Percentiles rank a stretch among this genome's conserved stretches.
Conservation (phyloP, 2,888 invertebrate genomes). For the Seira musarum region DNA sequence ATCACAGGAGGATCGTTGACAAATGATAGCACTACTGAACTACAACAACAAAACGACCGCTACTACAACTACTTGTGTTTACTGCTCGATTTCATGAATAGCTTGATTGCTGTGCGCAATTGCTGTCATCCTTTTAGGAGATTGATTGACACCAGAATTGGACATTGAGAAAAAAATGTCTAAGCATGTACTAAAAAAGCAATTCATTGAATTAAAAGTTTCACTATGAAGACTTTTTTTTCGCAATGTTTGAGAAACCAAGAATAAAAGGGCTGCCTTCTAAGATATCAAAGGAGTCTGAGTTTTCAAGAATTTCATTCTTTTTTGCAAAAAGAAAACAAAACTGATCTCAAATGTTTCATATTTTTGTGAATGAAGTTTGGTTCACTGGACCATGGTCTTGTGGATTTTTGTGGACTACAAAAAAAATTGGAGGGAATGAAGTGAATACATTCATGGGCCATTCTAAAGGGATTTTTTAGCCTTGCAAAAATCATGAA, state of each 20-base stretch:
- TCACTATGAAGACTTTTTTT: not conserved
- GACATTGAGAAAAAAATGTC: slow-evolving; percentile 34
- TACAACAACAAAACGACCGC: not conserved
- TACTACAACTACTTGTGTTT: slow-evolving; percentile 9
- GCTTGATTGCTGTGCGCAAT: not conserved
- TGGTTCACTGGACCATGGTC: no score
- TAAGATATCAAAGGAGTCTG: no score
- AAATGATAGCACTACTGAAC: slow-evolving; percentile 42
- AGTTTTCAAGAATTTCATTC: no score
- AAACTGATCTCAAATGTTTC: no score
- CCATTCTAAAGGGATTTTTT: not conserved
- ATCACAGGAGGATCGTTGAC: slow-evolving; percentile 43
- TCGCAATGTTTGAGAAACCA: not conserved
- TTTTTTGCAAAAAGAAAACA: no score
- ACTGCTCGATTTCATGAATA: slow-evolving; percentile 1
- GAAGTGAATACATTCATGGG: not conserved
- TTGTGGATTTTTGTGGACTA: no score
- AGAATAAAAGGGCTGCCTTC: no score
- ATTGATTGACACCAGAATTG: slow-evolving; percentile 58
- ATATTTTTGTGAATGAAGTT: no score
- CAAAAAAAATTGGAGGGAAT: not conserved
- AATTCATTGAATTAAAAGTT: slow-evolving; percentile 32
- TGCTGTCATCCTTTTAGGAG: slow-evolving; percentile 35
- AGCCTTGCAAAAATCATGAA: not conserved
- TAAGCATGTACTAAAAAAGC: slow-evolving; percentile 37